Base-by-base conservation (phyloP, 1,140 invertebrate species). In the Grapholita molesta region DNA sequence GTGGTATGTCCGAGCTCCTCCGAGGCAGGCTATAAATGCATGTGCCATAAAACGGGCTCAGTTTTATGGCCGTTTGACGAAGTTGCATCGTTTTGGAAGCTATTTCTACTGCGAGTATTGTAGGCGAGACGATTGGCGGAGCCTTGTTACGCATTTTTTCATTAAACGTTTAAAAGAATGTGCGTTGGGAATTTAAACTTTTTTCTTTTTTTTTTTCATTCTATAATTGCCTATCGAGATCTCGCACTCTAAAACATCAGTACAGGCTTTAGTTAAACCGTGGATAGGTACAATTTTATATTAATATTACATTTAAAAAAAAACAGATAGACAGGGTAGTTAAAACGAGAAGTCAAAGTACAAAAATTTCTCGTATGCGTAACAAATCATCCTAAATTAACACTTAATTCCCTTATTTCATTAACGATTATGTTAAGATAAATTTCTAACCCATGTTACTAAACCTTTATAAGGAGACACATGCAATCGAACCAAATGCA, bases 11-110 rank as follows among this genome's bases (percentile, higher is more conserved):
- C 79, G 75, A 78, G n/a, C 78, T 77, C 81, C 86, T 86, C 85
- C 82, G 80, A 76, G 83, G 80, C 86, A 80, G 82, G 86, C 84
- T 85, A 84, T 89, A 90, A 88, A 90, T 83, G 88, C 87, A 82
- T 85, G 84, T 78, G 81, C 84, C 83, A 85, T 90, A 88, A 88
- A 90, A 88, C 88, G 86, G 82, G 82, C 85, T 85, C 81, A 78
- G 82, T 83, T 90, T 89, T 90, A 88, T 84, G 84, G 88, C 86
- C 88, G 84, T 90, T 90, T 90, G 86, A 88, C 88, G 80, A 84
- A 89, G 87, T 86, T 88, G 84, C 88, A 87, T 86, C 81, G 78
- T 89, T 88, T 88, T 90, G 82, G 80, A 87, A 87, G 85, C 77
- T 80, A 85, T 90, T 87, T 86, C 84, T 86, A 86, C 81, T 73